Evolutionary conservation across 2,888 invertebrate genomes (phyloP).

Genomic region (Hypomecis punctinalis): DNA sequence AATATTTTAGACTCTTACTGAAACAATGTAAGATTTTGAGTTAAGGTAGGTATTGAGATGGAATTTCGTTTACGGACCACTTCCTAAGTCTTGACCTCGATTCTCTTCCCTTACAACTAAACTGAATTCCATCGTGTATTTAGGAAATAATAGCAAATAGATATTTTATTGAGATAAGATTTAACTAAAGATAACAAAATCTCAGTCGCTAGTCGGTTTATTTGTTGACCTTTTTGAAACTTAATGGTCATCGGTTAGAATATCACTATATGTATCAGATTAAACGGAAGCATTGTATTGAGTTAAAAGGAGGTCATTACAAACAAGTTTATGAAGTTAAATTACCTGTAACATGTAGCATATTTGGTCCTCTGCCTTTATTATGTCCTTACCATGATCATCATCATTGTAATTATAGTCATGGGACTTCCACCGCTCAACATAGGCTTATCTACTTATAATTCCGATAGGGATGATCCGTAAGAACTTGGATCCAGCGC

Average conservation of each 20-base stretch:
- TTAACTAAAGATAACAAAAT: conserved; percentile 6
- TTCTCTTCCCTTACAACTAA: conserved; percentile 8
- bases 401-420: too few species aligned
- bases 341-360: too few species aligned
- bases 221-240: conserved; percentile 7
- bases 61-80: not conserved
- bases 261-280: conserved; percentile 22
- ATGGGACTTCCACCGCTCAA: too few species aligned
- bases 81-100: conserved; percentile 3
- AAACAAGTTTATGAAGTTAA: too few species aligned
- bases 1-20: too few species aligned
- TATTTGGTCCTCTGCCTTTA: too few species aligned
- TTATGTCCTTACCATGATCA: too few species aligned
- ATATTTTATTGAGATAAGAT: conserved; percentile 14
- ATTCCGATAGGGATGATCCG: too few species aligned
- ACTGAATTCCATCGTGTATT: conserved; percentile 11
- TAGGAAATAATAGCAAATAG: conserved; percentile 2
- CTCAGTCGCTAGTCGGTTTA: not conserved
- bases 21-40: not conserved
- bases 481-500: too few species aligned
- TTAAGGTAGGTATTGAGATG: not conserved
- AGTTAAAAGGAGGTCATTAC: too few species aligned
- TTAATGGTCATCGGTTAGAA: conserved; percentile 36
- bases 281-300: too few species aligned
- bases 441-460: too few species aligned